Evolutionary conservation across 2,113 vertebrate species (phyloP), one percentile per base, ranked within the genome.

Genomic region (Periophthalmus modestus): DNA sequence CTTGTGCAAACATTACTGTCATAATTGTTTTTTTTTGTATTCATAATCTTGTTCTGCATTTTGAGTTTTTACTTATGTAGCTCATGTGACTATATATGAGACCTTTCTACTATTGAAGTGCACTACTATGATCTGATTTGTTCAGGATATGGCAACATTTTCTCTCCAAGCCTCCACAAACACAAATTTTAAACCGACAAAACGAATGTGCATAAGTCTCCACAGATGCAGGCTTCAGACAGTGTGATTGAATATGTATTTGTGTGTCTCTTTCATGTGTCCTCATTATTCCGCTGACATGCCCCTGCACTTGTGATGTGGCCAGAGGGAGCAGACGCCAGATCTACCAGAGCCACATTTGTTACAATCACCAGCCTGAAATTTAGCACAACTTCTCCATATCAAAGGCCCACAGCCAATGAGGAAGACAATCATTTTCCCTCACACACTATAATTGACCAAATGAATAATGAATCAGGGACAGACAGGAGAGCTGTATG

Each of bases 271-370:
- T 73, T 67, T 84, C 57, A 67, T 74, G 50, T 69, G 68, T 66
- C 28, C 52, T 80, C 76, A 69, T 83, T 81, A 34, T 58, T n/a
- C 55, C 43, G 5, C 39, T 68, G 80, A 68, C 59, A 75, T 68
- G 54, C 52, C 70, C 62, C 66, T 23, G n/a, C 74, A 73, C 71
- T 71, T 75, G 61, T 78, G 73, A 72, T 54, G 46, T 50, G 63
- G 74, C 73, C 47, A 74, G 3, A 19, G 67, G 58, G 55, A 79
- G 71, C 2, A 70, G 78, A 75, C 77, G 59, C 54, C 73, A 63
- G 63, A 79, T 73, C 74, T 34, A 72, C 48, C 77, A 62, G 34
- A 63, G 58, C 28, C 21, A 82, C 23, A 67, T 28, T 63, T 23
- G 36, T 36, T 63, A 59, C 46, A 74, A 74, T 66, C n/a, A 23